Conservation (phyloP, 2,113 vertebrate species). For the Cercocebus atys region DNA sequence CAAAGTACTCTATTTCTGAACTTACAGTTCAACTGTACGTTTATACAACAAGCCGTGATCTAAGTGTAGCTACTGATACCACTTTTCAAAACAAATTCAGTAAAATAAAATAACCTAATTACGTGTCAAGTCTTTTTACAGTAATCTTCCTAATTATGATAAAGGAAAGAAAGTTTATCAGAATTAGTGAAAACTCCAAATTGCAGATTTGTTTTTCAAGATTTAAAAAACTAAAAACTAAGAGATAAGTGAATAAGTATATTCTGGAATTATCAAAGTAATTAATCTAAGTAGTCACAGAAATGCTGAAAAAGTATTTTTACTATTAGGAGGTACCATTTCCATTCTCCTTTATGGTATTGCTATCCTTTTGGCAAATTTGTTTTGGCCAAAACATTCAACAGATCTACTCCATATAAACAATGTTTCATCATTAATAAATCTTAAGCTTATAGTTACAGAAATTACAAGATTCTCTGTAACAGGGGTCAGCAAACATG, state of each 20-base stretch:
- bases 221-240: slow-evolving; percentile 34
- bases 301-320: slow-evolving; percentile 39
- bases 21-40: neutral
- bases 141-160: neutral
- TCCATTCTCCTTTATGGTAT: neutral
- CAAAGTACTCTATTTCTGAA: neutral
- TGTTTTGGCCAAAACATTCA: slow-evolving; percentile 22
- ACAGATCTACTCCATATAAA: neutral
- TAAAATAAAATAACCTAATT: slow-evolving; percentile 51
- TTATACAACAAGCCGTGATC: neutral
- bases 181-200: slow-evolving; percentile 49
- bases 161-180: neutral
- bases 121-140: slow-evolving; percentile 10
- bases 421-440: slow-evolving; percentile 17
- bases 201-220: slow-evolving; percentile 37
- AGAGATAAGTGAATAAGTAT: slow-evolving; percentile 10
- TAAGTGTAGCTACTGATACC: neutral
- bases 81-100: slow-evolving; percentile 58
- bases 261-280: neutral
- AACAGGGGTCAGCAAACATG: neutral
- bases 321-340: neutral
- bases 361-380: neutral
- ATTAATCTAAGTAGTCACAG: slow-evolving; percentile 28
- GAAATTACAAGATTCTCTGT: slow-evolving; percentile 53
- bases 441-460: slow-evolving; percentile 34